phyloP scores from a whole-genome alignment of 2,888 invertebrate species.

The Orthosia gracilis region DNA sequence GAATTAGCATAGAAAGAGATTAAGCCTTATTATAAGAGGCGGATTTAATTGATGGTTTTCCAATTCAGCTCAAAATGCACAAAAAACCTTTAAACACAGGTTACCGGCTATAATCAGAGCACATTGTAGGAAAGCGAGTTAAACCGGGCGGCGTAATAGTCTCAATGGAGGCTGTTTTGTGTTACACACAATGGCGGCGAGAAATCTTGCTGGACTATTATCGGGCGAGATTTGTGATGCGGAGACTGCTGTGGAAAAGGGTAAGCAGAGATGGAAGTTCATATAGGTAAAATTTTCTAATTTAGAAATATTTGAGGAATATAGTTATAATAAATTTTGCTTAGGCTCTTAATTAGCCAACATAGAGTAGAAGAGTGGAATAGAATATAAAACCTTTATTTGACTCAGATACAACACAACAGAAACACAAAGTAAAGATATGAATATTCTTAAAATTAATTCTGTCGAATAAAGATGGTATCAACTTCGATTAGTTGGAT shows the following conservation, averaged over 20 bases:
- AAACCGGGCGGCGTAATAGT: slow-evolving; percentile 39
- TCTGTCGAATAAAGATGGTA: too few relatives aligned
- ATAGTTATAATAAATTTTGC: too few relatives aligned
- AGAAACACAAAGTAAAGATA: too few relatives aligned
- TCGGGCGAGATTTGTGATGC: too few relatives aligned
- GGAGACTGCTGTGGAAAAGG: neutral
- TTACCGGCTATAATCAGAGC: slow-evolving; percentile 8
- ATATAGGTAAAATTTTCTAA: too few relatives aligned
- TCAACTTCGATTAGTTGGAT: too few relatives aligned
- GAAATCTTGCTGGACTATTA: slow-evolving; percentile 6
- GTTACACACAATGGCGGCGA: slow-evolving; percentile 27
- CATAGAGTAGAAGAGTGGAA: too few relatives aligned
- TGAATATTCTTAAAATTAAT: too few relatives aligned
- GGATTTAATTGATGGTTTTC: slow-evolving; percentile 21
- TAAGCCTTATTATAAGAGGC: neutral
- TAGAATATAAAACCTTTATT: too few relatives aligned
- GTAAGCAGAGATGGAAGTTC: neutral
- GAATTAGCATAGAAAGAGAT: neutral
- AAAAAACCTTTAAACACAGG: slow-evolving; percentile 15
- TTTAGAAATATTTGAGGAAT: too few relatives aligned
- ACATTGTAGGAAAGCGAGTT: slow-evolving; percentile 45
- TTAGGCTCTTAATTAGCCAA: too few relatives aligned
- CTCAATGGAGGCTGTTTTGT: slow-evolving; percentile 32
- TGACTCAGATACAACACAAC: too few relatives aligned
- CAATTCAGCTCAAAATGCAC: neutral